Evolutionary conservation across 2,113 vertebrate genomes (phyloP).

Genomic region (Calypte anna): DNA sequence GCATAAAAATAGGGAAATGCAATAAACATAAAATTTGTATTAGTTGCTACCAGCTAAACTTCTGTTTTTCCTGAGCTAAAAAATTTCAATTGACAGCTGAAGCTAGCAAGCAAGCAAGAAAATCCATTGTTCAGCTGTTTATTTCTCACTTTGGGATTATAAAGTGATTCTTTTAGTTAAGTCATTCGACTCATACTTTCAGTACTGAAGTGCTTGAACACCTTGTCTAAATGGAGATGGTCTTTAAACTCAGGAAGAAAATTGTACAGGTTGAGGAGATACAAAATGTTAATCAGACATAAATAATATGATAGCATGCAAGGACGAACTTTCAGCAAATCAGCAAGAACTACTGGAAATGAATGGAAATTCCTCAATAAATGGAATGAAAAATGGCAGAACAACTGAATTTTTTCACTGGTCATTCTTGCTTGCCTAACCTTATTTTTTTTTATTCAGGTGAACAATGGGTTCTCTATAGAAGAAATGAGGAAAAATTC

Average conservation of each 20-base stretch:
- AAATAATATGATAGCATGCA: neutral
- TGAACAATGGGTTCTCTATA: neutral
- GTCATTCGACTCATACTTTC: neutral
- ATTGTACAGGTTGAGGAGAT: neutral
- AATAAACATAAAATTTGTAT: slow-evolving; percentile 13
- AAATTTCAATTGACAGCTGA: neutral
- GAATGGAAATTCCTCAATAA: neutral
- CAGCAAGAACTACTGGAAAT: neutral
- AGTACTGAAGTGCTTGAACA: neutral
- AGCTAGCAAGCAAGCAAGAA: neutral
- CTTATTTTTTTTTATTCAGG: neutral
- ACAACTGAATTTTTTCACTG: neutral
- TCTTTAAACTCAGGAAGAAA: neutral
- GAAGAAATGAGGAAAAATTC: neutral
- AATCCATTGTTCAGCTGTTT: neutral
- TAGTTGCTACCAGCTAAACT: neutral
- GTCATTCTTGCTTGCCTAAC: neutral
- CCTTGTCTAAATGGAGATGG: neutral
- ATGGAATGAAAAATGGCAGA: neutral
- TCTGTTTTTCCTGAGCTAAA: neutral
- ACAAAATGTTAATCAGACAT: neutral
- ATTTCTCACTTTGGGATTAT: neutral
- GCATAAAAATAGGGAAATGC: slow-evolving; percentile 26
- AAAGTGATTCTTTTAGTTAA: neutral
- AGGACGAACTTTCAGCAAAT: neutral